phyloP scores from a whole-genome alignment of 1,140 invertebrate genomes.

The Zaprionus taronus region DNA sequence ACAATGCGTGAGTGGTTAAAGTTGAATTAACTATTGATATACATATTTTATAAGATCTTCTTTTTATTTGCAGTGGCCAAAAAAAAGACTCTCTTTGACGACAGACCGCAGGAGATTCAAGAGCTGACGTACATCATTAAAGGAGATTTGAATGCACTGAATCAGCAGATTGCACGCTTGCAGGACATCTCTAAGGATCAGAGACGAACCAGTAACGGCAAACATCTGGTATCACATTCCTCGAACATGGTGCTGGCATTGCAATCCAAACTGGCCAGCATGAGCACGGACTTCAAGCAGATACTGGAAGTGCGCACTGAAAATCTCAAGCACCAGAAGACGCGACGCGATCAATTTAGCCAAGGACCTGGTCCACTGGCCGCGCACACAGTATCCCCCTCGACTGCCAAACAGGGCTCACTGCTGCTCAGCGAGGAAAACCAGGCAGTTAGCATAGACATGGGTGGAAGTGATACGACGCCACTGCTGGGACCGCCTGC shows the following conservation, averaged over 20 bases:
- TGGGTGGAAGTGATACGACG: conserved; percentile 86
- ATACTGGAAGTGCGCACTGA: conserved; percentile 94
- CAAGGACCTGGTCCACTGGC: conserved; percentile 87
- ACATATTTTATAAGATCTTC: neutral
- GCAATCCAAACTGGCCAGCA: conserved; percentile 97
- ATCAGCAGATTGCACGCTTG: conserved; percentile 96
- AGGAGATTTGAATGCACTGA: conserved; percentile 96
- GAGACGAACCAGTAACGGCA: conserved; percentile 87
- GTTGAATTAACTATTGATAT: neutral
- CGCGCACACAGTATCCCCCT: conserved; percentile 89
- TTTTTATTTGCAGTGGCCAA: conserved; percentile 93
- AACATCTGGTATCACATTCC: conserved; percentile 96
- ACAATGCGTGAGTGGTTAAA: conserved; percentile 91
- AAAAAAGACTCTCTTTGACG: conserved; percentile 98
- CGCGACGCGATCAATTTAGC: conserved; percentile 96
- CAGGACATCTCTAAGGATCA: conserved; percentile 92
- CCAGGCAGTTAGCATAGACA: conserved; percentile 91
- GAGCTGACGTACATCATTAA: conserved; percentile 99
- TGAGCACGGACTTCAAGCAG: conserved; percentile 98
- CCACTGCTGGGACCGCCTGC: conserved; percentile 58
- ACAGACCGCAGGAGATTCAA: conserved; percentile 97
- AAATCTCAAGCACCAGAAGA: conserved; percentile 98
- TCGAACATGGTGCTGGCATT: conserved; percentile 97
- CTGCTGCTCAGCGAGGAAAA: conserved; percentile 87
- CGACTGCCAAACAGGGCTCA: conserved; percentile 87